These are phyloP conservation scores for Phaedon cochleariae DNA, from an alignment of 2,888 invertebrate species.

Conservation along the genomic window DNA sequence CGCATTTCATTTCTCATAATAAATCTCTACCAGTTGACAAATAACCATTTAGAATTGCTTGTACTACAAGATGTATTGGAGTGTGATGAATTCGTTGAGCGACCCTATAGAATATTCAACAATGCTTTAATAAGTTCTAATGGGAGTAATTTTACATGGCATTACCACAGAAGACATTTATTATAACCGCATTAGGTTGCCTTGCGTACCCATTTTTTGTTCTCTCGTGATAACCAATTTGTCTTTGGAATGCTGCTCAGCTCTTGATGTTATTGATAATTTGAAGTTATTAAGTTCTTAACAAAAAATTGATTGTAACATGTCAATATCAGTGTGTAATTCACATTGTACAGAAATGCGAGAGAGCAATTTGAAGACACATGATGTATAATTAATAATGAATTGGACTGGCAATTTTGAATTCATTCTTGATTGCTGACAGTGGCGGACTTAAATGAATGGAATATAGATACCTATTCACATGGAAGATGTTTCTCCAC, in stretches of 20 bases:
- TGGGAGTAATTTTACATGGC: slow-evolving; percentile 52
- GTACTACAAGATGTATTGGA: slow-evolving; percentile 46
- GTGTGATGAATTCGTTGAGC: slow-evolving; percentile 49
- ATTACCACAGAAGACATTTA: slow-evolving; percentile 49
- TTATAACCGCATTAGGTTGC: slow-evolving; percentile 50
- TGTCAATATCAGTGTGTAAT: background rate
- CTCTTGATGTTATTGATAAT: slow-evolving; percentile 3
- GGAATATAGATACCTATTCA: too few species aligned
- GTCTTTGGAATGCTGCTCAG: slow-evolving; percentile 17
- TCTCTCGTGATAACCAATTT: slow-evolving; percentile 13
- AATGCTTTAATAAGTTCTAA: slow-evolving; percentile 52
- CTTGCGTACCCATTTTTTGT: slow-evolving; percentile 11
- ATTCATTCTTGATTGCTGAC: background rate
- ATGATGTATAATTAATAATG: background rate
- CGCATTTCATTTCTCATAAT: slow-evolving; percentile 50
- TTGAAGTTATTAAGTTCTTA: background rate
- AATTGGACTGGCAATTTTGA: background rate
- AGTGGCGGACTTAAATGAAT: background rate
- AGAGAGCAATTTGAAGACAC: background rate
- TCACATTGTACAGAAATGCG: background rate
- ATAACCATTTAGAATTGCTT: slow-evolving; percentile 48
- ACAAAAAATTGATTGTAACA: background rate
- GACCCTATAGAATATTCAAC: slow-evolving; percentile 50
- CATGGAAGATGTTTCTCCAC: too few species aligned
- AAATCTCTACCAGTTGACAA: slow-evolving; percentile 52